Conservation (phyloP, 2,888 invertebrate species). For the Plemyria rubiginata region DNA sequence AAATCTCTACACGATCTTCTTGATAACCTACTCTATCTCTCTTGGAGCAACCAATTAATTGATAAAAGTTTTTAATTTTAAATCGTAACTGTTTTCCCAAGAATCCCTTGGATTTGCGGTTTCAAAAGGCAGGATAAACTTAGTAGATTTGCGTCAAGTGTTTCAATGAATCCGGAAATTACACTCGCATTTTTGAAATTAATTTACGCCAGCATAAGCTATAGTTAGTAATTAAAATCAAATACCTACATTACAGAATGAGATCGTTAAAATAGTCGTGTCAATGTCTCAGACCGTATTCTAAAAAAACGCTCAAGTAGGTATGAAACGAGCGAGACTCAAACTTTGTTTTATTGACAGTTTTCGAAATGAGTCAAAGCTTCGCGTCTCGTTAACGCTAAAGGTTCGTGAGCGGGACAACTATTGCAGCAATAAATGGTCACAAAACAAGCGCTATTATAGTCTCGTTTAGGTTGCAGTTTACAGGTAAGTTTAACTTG, state of each 20-base stretch:
- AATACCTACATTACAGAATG: constrained; percentile 19
- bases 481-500: neutral
- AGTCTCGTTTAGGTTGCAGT: neutral
- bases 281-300: constrained; percentile 12
- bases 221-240: constrained; percentile 26
- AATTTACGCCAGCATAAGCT: neutral
- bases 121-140: neutral
- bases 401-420: too few relatives aligned
- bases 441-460: neutral
- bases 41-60: neutral
- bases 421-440: neutral
- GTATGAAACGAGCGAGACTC: neutral
- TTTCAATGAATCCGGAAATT: too few relatives aligned
- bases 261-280: constrained; percentile 21
- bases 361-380: too few relatives aligned
- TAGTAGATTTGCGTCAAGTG: too few relatives aligned
- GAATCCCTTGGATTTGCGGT: neutral
- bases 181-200: neutral
- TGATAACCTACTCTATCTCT: constrained; percentile 11
- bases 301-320: neutral
- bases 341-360: neutral
- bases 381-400: too few relatives aligned
- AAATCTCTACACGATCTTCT: constrained; percentile 12
- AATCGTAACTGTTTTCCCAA: neutral
- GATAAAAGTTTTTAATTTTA: too few relatives aligned